phyloP scores from a whole-genome alignment of 2,113 vertebrate species.

The Phoenicopterus ruber region DNA sequence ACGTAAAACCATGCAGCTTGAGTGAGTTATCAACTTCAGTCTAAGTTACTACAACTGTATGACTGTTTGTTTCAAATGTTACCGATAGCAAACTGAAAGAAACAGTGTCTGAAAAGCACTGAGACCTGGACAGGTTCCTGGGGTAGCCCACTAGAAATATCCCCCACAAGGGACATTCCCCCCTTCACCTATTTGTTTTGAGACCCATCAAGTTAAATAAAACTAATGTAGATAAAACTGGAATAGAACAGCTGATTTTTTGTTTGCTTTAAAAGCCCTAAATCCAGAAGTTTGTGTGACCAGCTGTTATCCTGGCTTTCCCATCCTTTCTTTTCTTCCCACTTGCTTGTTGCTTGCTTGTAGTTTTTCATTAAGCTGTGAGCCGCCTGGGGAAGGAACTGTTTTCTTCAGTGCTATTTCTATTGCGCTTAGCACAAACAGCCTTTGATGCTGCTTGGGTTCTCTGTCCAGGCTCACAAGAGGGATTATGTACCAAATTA shows the following conservation, averaged over 20 bases:
- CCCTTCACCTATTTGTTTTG: not conserved
- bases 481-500: not conserved
- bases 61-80: not conserved
- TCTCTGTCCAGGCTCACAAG: not conserved
- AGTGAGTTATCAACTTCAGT: not conserved
- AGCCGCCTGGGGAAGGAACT: not conserved
- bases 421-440: not conserved
- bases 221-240: not conserved
- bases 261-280: not conserved
- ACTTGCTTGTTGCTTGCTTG: not conserved
- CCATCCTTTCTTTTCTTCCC: not conserved
- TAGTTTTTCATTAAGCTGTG: not conserved
- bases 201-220: not conserved
- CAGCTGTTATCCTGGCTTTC: not conserved
- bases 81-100: not conserved
- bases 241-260: not conserved
- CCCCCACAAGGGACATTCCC: rapidly evolving
- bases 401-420: not conserved
- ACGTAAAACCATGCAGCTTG: not conserved
- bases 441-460: not conserved
- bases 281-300: not conserved
- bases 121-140: not conserved
- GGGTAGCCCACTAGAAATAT: not conserved
- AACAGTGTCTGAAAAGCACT: not conserved
- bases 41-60: not conserved